phyloP scores from a whole-genome alignment of 30 jellyfish, hydroid and myxozoan genomes.

The Aurelia sp. region DNA sequence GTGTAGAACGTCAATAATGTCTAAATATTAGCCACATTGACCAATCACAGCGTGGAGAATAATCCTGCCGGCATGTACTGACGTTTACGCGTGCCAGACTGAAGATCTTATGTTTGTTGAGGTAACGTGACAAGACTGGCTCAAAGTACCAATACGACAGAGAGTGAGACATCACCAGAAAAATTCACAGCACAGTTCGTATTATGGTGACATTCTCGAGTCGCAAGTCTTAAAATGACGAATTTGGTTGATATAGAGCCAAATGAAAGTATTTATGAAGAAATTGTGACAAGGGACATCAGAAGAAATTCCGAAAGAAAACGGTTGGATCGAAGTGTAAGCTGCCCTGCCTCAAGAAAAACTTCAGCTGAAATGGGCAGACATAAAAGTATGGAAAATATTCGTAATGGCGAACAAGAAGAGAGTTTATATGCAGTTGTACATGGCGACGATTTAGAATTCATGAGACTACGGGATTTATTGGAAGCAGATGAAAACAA shows the following conservation, averaged over 20 bases:
- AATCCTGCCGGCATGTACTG: slow-evolving; percentile 15
- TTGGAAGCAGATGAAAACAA: slow-evolving; percentile 15
- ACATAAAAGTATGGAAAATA: slow-evolving; percentile 16
- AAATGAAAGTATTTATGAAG: slow-evolving; percentile 67
- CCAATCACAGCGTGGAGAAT: slow-evolving; percentile 6
- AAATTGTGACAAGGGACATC: slow-evolving; percentile 35
- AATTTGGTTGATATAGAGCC: slow-evolving; percentile 49
- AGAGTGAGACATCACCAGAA: too few species aligned
- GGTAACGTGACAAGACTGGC: slow-evolving; percentile 21
- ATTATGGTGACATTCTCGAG: too few species aligned
- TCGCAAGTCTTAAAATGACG: slow-evolving; percentile 8
- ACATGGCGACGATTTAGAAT: slow-evolving; percentile 57
- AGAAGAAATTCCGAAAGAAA: slow-evolving; percentile 2
- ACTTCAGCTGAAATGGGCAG: slow-evolving; percentile 23
- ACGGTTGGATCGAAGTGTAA: slow-evolving; percentile 36
- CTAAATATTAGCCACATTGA: slow-evolving; percentile 4
- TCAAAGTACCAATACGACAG: neutral
- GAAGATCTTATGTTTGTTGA: neutral
- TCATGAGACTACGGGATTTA: slow-evolving; percentile 40
- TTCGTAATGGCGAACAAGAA: slow-evolving; percentile 16
- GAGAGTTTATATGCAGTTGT: slow-evolving; percentile 65
- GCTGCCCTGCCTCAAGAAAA: slow-evolving; percentile 58
- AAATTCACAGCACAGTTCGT: too few species aligned
- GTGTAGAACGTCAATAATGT: neutral
- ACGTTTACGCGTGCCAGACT: neutral